These are phyloP conservation scores for Otis tarda DNA, from an alignment of 2,113 vertebrate genomes.

Conservation along the genomic window DNA sequence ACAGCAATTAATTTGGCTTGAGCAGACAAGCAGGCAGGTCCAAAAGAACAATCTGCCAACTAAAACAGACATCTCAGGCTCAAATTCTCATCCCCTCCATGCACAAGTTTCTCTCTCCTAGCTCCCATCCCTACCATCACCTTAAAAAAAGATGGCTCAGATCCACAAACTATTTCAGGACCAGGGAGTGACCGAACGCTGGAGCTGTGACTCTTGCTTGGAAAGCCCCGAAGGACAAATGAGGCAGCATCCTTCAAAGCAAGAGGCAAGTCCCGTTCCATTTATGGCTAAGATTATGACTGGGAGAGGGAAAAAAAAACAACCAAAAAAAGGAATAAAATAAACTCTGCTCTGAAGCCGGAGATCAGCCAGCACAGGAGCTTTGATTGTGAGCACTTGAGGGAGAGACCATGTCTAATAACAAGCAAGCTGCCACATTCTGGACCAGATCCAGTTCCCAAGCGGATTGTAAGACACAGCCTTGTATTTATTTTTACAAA, in stretches of 20 bases:
- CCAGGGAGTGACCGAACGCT: not conserved
- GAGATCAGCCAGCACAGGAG: constrained; percentile 41
- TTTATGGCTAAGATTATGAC: not conserved
- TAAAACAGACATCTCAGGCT: constrained; percentile 21
- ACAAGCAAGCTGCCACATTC: constrained; percentile 15
- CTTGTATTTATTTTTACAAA: not conserved
- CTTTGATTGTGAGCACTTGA: not conserved
- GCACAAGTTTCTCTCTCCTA: not conserved
- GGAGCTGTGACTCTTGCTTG: not conserved
- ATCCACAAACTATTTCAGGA: constrained; percentile 10
- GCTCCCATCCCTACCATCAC: constrained; percentile 37
- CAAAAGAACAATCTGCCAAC: not conserved
- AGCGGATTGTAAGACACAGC: not conserved
- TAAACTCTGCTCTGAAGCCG: not conserved
- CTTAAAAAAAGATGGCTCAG: constrained; percentile 3
- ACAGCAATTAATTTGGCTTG: not conserved
- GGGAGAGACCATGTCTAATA: not conserved
- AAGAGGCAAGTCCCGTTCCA: not conserved
- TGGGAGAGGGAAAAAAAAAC: not conserved
- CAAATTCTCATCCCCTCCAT: not conserved
- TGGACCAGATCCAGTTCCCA: not conserved
- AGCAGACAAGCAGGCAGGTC: not conserved
- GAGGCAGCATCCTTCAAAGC: not conserved
- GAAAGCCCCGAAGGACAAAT: not conserved
- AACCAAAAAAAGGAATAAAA: not conserved